Conservation (phyloP, 2,797 vertebrate genomes). For the Syndactyla subalaris region DNA sequence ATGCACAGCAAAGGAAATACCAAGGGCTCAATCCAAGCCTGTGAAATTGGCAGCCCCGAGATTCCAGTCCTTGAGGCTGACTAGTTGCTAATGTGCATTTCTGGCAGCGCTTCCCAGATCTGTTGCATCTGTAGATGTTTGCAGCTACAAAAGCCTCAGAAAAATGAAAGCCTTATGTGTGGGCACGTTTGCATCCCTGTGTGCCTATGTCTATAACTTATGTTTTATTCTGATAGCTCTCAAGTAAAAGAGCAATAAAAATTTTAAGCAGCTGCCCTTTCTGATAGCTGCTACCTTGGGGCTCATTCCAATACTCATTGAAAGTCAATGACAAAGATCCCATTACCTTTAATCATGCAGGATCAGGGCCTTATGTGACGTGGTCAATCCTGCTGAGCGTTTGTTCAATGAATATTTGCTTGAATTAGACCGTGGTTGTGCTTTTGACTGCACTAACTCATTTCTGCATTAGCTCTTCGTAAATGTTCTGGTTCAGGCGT, state of each 20-base stretch:
- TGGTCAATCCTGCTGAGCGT: not conserved
- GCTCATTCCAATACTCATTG: not conserved
- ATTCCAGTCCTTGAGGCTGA: not conserved
- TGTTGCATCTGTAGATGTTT: not conserved
- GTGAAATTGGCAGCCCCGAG: not conserved
- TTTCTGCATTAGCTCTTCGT: not conserved
- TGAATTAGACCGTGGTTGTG: not conserved
- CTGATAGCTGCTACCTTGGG: not conserved
- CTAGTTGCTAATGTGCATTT: not conserved
- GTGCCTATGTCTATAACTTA: not conserved
- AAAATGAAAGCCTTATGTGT: not conserved
- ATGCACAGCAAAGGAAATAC: not conserved
- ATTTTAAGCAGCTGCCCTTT: slow-evolving; percentile 20
- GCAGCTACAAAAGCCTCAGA: not conserved
- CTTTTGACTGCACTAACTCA: not conserved
- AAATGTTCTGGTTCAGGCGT: not conserved
- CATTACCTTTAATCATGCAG: not conserved
- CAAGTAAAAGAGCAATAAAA: not conserved
- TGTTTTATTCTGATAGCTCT: not conserved
- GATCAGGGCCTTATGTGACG: not conserved
- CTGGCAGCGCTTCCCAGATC: not conserved
- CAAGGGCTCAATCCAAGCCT: not conserved
- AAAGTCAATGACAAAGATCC: slow-evolving; percentile 12
- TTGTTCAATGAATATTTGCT: not conserved
- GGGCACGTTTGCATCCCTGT: not conserved